Conservation (phyloP, 2,797 vertebrate species). For the Caiman crocodilus region DNA sequence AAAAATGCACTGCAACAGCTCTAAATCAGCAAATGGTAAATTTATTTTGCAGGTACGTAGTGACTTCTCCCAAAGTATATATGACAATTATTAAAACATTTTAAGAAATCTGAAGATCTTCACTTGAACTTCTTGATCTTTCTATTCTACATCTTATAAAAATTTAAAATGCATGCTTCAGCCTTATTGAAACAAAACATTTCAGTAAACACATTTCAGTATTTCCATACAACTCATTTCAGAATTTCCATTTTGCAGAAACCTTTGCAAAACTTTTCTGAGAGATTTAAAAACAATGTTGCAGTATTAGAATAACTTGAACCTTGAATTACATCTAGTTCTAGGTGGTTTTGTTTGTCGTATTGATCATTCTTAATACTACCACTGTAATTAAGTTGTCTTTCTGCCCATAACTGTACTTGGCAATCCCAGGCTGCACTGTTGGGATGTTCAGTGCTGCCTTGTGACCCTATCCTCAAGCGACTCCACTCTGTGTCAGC, state of each 20-base stretch:
- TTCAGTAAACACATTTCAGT: neutral
- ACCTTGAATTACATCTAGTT: accelerated
- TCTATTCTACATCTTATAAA: neutral
- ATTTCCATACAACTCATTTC: neutral
- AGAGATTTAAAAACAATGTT: neutral
- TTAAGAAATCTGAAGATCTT: neutral
- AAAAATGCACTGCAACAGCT: neutral
- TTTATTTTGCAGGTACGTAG: neutral
- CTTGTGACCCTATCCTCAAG: neutral
- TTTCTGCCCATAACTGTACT: accelerated
- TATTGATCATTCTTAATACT: accelerated
- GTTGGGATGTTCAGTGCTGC: neutral
- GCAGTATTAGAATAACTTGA: accelerated
- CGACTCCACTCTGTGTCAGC: neutral
- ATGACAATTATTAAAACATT: neutral
- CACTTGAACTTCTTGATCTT: too few relatives aligned
- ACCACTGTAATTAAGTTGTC: neutral
- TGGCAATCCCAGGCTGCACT: accelerated
- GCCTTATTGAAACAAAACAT: neutral
- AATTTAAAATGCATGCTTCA: neutral
- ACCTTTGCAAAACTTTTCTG: neutral
- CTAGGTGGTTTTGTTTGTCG: accelerated
- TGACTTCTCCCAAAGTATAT: neutral
- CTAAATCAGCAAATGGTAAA: constrained; percentile 5
- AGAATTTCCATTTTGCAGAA: neutral